Base-by-base conservation (phyloP, 2,888 invertebrate genomes). In the Amblyjoppa fuscipennis region DNA sequence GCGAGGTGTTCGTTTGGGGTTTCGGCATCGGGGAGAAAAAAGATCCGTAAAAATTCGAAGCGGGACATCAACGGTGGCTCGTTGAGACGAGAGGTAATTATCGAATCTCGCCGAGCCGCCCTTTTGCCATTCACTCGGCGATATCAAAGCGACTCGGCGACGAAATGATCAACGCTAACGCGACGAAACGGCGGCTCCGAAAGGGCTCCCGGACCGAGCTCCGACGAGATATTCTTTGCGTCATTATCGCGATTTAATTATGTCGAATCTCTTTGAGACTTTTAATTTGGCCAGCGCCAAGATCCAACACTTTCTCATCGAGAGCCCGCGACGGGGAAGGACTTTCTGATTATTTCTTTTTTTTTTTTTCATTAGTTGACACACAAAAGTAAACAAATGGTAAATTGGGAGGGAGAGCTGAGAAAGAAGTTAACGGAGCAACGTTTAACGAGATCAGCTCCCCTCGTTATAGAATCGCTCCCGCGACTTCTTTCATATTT, bases 221-320 rank as follows among this genome's bases (percentile, higher is more conserved):
- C 76, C 45, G 79, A 82, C 75, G 84, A 41, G 91, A 90, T 91
- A 91, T 92, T 92, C 92, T 92, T 92, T 92, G 91, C 90, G 89
- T 92, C 92, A 92, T 92, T 92, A 92, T 91, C 90, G 90, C 90
- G 91, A 92, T 92, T 92, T 92, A 92, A 92, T 92, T 92, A 92
- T 91, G 87, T 91, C 89, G 89, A 91, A 89, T 91, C 89, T 89
- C 92, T 92, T 92, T 92, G 92, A 92, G 90, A 90, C 87, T 90
- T 91, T 92, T 92, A 90, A 92, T 91, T 92, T 91, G 78, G 79
- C 68, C 73, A 59, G 66, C 68, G 84, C 76, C 74, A 73, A 13
- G 41, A 28, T 77, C 81, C 73, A 70, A 78, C 77, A 59, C 56
- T 61, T 79, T 68, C 51, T n/a, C 51, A 25, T 20, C 66, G 66